Evolutionary conservation across 2,797 vertebrate genomes (phyloP).

Genomic region (Poecilia picta): DNA sequence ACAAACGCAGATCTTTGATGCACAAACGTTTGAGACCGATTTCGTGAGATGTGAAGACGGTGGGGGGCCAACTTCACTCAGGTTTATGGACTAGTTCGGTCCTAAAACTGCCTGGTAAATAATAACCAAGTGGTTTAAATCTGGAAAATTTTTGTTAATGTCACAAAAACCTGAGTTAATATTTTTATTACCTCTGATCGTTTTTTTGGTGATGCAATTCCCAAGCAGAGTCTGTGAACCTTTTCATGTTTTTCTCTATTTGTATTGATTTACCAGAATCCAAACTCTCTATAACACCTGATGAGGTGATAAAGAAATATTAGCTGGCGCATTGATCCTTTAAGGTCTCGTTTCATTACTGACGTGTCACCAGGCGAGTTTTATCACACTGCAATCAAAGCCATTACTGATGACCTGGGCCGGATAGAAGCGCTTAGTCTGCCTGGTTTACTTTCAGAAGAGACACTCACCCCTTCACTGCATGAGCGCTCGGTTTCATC

Average conservation of each 20-base stretch:
- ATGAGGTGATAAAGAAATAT: background rate
- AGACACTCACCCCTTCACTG: constrained; percentile 30
- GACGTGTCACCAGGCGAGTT: background rate
- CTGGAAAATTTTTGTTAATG: background rate
- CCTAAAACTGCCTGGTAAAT: background rate
- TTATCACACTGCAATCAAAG: background rate
- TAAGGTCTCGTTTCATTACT: background rate
- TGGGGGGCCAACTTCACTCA: too few relatives aligned
- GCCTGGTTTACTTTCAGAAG: constrained; percentile 26
- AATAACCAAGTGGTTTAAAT: background rate
- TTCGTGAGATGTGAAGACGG: too few relatives aligned
- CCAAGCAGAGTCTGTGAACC: background rate
- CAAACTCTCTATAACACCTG: background rate
- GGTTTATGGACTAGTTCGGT: background rate
- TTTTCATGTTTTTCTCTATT: background rate
- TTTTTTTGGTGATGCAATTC: background rate
- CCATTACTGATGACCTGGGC: background rate
- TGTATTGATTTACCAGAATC: background rate
- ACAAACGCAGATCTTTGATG: too few relatives aligned
- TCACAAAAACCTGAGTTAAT: background rate
- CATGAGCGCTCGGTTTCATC: constrained; percentile 67
- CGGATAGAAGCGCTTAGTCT: constrained; percentile 31
- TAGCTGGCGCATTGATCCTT: background rate
- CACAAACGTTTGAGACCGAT: too few relatives aligned
- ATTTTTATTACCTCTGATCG: background rate